Base-by-base conservation (phyloP, 2,113 vertebrate species). In the Aplodontia rufa region DNA sequence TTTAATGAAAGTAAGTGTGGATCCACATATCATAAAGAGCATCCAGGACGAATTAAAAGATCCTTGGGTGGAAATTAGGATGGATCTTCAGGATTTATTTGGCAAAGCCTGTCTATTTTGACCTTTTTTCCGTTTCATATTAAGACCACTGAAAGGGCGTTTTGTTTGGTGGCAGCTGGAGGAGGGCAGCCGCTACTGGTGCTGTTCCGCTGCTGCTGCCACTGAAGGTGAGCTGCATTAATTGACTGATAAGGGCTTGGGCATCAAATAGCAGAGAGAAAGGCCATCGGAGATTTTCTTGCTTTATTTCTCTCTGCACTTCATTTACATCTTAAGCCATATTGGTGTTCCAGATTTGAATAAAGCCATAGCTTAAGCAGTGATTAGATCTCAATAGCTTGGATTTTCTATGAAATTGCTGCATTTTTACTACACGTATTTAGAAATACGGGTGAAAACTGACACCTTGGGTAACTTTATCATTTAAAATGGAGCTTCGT, bases 271-370 rank as follows among this genome's bases (percentile, higher is more conserved):
- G 96, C 93, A 98, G 95, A 98, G 97, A 97, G 97, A 98, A 98
- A 98, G 98, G 97, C 98, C 98, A 98, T 98, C 97, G 45, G 40
- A 98, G 97, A 98, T 97, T 93, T 97, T 93, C 96, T 98, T 97
- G 98, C 98, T 98, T 98, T 98, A 98, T 98, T 98, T 98, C 97
- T 97, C 96, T 98, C 98, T 97, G 97, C 97, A 98, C 97, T 98
- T 98, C 98, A 98, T 98, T 98, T 98, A 98, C 98, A 99, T 99
- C 98, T 98, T 47, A 97, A 98, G 97, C 98, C 98, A 98, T 97
- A 97, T 96, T 98, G 98, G 98, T 97, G 98, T 98, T 98, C 97
- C 98, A 98, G 97, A 98, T 98, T 98, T 98, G 98, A 98, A 99
- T 98, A 98, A 98, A 98, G 97, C 97, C 97, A 96, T 97, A 96